A percentile compares a stretch with the other conserved stretches of the same genome.
Evolutionary conservation across 2,797 vertebrate species (phyloP).

Genomic region (Aphelocoma californica): DNA sequence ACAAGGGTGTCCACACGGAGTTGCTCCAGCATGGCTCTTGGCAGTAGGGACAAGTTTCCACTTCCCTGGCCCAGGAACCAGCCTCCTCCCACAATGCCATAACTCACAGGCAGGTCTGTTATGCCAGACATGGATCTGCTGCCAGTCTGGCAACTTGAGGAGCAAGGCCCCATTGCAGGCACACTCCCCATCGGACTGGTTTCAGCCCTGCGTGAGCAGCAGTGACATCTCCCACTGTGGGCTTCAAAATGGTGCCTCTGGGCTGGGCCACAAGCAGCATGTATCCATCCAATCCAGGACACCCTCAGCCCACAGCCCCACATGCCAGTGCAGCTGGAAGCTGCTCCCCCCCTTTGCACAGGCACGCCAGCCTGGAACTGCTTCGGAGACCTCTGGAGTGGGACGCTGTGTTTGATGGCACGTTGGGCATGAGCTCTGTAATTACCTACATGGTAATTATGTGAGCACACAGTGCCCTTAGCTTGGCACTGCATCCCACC

Average conservation of each 20-base stretch:
- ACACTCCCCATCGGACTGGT: too few species aligned
- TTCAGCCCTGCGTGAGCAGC: neutral
- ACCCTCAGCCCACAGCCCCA: rapidly evolving
- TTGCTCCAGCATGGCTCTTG: neutral
- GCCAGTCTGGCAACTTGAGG: neutral
- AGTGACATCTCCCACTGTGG: rapidly evolving
- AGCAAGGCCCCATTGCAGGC: rapidly evolving
- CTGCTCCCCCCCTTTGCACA: neutral
- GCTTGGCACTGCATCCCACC: neutral
- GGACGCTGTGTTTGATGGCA: neutral
- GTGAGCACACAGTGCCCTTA: neutral
- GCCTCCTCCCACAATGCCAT: rapidly evolving
- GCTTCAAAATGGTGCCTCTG: neutral
- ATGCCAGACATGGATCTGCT: neutral
- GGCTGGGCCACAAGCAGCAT: neutral
- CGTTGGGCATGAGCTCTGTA: neutral
- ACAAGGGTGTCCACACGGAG: rapidly evolving
- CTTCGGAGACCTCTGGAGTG: neutral
- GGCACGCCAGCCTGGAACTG: neutral
- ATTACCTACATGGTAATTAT: slow-evolving; percentile 14
- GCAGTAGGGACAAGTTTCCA: neutral
- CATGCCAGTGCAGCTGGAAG: neutral
- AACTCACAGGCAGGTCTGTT: neutral
- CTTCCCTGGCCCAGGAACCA: neutral
- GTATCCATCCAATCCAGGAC: neutral